Base-by-base conservation (phyloP, 1,140 invertebrate genomes). In the Drosophila subpulchrella region DNA sequence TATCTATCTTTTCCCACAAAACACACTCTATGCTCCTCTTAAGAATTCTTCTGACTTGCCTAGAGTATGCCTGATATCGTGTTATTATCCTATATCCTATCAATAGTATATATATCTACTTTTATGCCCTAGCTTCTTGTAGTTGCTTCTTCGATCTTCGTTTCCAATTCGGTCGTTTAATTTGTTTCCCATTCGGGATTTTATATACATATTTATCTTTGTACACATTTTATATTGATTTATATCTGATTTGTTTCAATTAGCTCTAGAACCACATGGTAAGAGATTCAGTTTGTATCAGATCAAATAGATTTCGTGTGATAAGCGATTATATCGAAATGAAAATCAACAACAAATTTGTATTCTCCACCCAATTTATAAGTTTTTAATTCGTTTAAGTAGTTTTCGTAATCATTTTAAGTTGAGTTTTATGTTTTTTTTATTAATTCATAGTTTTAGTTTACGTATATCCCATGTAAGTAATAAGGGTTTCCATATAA, bases 361-460 rank as follows among this genome's bases (percentile, higher is more conserved):
- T 86, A 77, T 83, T 80, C 83, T 88, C 83, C 83, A 88, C 83
- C 83, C 84, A 89, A 81, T 85, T 89, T 90, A 85, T 90, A 90
- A 90, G 81, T 81, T 90, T 20, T 72, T 68, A 72, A 72, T 76
- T 83, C 71, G 54, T 77, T 83, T 89, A 89, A 89, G 80, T 90
- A 89, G 62, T 39, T 78, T 66, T 57, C 47, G 46, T 77, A 65
- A 36, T 53, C 46, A 20, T 68, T 68, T 80, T 84, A 81, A 84
- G 81, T 76, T 51, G 47, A 48, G 47, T 83, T 66, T 50, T 38
- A 54, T 6, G 24, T 65, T 73, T 72, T 68, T 60, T 38, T 50
- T 46, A 44, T 46, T 17, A 20, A n/a, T 38, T 39, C 36, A 55
- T 61, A 50, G 41, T 56, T 61, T 76, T 76, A 41, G 38, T 70